These are phyloP conservation scores for Fregata magnificens DNA, from an alignment of 2,113 vertebrate genomes.

Conservation along the genomic window DNA sequence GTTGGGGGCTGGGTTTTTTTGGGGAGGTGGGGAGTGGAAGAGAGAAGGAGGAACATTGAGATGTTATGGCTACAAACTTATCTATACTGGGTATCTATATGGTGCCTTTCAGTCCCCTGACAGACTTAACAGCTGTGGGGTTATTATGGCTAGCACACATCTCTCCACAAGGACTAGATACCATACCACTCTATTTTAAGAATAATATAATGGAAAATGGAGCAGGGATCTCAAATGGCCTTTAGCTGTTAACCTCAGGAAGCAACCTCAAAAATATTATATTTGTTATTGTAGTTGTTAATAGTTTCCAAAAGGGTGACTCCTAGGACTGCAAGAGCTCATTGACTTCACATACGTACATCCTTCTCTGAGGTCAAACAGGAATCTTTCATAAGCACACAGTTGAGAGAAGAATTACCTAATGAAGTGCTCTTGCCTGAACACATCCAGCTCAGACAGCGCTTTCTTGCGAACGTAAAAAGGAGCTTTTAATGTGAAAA, in stretches of 20 bases:
- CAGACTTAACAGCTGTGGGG: neutral
- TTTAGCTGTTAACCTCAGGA: neutral
- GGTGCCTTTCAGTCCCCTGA: neutral
- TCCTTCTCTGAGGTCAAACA: neutral
- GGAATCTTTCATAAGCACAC: neutral
- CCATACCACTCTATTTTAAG: neutral
- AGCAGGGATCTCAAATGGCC: neutral
- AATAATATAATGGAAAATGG: neutral
- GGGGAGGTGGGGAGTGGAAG: neutral
- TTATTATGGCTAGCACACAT: neutral
- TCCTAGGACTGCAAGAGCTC: neutral
- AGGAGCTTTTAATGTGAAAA: constrained; percentile 23
- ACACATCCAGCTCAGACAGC: neutral
- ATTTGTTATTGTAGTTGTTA: neutral
- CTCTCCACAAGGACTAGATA: neutral
- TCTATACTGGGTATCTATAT: neutral
- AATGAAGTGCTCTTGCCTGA: constrained; percentile 32
- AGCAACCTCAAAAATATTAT: neutral
- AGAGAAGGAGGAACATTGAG: neutral
- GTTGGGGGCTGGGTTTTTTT: neutral
- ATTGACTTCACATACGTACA: neutral
- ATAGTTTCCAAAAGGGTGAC: neutral
- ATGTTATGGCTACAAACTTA: neutral
- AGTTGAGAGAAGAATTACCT: constrained; percentile 31
- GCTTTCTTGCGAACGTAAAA: neutral